Conservation (phyloP, 2,113 vertebrate genomes). For the Hydrochoerus hydrochaeris region DNA sequence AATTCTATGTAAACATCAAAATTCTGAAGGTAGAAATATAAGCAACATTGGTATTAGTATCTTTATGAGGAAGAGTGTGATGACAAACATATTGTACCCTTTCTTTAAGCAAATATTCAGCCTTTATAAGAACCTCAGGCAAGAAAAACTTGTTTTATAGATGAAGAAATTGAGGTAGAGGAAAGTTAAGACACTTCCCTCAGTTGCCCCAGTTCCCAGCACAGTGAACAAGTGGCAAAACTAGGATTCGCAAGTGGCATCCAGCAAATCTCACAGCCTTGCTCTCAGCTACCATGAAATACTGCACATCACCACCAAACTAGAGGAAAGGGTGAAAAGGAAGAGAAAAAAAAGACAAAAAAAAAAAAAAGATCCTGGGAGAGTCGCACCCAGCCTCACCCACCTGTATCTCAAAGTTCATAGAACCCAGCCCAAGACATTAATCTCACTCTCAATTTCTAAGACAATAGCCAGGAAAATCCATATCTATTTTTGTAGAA, state of each 20-base stretch:
- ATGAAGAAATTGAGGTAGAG: not conserved
- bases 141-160: not conserved
- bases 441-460: not conserved
- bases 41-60: not conserved
- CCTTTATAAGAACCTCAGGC: not conserved
- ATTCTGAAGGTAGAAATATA: not conserved
- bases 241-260: not conserved
- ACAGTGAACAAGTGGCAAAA: not conserved
- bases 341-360: not conserved
- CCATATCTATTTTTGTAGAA: not conserved
- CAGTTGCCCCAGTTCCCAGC: not conserved
- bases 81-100: not conserved
- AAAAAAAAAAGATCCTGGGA: not conserved
- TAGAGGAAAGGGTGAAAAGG: not conserved
- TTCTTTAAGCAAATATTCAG: not conserved
- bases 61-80: slow-evolving; percentile 26
- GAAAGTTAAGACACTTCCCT: not conserved
- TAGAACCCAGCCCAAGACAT: not conserved
- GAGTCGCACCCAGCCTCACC: not conserved
- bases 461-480: not conserved
- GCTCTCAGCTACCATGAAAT: not conserved
- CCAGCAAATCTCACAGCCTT: not conserved
- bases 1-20: slow-evolving; percentile 42
- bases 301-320: not conserved
- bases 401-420: not conserved